Evolutionary conservation across 2,888 invertebrate species (phyloP), one percentile per base, ranked within the genome.

Genomic region (Limenitis camilla): DNA sequence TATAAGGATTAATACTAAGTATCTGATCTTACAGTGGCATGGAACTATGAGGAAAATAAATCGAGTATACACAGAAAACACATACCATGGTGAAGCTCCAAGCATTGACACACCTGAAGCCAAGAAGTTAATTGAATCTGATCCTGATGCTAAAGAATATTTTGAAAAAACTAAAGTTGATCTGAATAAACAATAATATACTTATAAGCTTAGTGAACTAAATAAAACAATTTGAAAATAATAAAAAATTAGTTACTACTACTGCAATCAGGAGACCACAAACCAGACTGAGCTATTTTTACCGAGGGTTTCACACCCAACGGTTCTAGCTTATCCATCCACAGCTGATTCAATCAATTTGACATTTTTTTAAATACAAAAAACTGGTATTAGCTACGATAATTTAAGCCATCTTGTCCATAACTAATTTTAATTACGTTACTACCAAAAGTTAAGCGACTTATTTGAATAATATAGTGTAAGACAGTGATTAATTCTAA

Each of bases 41-140:
- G 92, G 92, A 0, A 93, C 94, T 0, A 89, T 90, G 68, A 81
- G 92, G 54, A 88, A 88, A 58, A 84, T 86, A 39, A 89, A 92
- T 67, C 78, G 90, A 5, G 85, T 92, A 4, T 93, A 94, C 68
- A 90, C 89, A 0, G 93, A 93, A 69, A 89, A 91, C 28, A 91
- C 90, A 0, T 93, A 83, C 75, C 91, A 90, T 62, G 92, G 92
- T 0, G 69, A 78, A 59, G 72, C 92, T 3, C 78, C 83, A 0
- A 73, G 88, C 6, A 77, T 89, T 0, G 79, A 87, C 31, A 71
- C 78, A 1, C 74, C 79, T 4, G 90, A 91, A 70, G 79, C 90
- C 1, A 75, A 84, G 43, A 75, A 76, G 0, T 62, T 79, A 5
- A 50, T 79, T 0, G 73, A 74, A 30, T 53, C 64, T 0, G 73